Evolutionary conservation across 2,797 vertebrate genomes (phyloP).

Genomic region (Crenuchus spilurus): DNA sequence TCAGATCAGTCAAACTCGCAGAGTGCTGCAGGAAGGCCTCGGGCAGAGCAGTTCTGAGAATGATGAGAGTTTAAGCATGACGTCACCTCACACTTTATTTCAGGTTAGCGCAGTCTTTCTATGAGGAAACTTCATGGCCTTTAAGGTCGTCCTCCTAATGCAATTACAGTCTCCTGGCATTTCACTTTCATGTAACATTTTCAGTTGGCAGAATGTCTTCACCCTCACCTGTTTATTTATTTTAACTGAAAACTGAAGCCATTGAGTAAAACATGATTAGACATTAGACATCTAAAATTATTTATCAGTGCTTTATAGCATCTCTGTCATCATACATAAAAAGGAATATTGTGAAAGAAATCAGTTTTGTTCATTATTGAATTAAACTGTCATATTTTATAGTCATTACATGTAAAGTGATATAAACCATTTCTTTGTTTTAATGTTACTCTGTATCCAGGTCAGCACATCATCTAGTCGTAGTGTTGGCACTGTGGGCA

Average conservation of each 20-base stretch:
- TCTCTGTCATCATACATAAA: too few species aligned
- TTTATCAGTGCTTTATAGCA: not conserved
- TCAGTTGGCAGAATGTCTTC: too few species aligned
- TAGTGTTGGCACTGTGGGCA: too few species aligned
- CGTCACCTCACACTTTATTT: conserved; percentile 25
- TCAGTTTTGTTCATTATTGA: too few species aligned
- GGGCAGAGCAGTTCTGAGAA: conserved; percentile 30
- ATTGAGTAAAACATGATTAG: not conserved
- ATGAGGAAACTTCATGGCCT: not conserved
- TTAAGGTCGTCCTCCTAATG: not conserved
- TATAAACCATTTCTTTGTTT: too few species aligned
- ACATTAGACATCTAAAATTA: not conserved
- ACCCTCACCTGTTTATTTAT: not conserved
- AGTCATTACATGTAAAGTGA: too few species aligned
- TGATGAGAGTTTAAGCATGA: conserved; percentile 26
- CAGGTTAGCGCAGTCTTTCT: conserved; percentile 26
- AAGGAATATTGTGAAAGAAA: too few species aligned
- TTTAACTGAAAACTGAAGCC: not conserved
- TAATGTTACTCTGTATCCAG: too few species aligned
- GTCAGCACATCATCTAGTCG: too few species aligned
- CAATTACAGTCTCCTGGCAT: not conserved
- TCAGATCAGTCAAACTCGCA: conserved; percentile 57
- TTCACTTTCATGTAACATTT: not conserved
- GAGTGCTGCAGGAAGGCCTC: conserved; percentile 28
- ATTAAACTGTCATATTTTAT: too few species aligned